These are phyloP conservation scores for Struthio camelus DNA, from an alignment of 2,113 vertebrate genomes.

Conservation along the genomic window DNA sequence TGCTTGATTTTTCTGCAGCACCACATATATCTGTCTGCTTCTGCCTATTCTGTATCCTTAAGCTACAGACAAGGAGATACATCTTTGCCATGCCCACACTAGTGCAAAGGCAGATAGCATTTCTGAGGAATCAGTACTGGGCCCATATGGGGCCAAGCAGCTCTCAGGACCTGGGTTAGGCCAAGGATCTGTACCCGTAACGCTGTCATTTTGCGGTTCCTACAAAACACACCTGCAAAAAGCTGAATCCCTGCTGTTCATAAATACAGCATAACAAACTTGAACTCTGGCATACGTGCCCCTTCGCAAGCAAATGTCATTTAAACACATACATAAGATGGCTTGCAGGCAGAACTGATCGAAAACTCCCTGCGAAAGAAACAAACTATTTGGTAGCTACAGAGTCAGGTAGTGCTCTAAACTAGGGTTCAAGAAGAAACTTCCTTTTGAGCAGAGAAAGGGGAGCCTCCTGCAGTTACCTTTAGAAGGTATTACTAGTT, in stretches of 20 bases:
- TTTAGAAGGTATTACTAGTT: not conserved
- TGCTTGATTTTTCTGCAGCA: not conserved
- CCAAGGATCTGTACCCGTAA: not conserved
- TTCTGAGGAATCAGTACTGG: not conserved
- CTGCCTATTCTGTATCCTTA: not conserved
- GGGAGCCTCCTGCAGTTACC: not conserved
- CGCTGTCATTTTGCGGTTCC: not conserved
- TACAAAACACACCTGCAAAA: not conserved
- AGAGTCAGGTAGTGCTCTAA: not conserved
- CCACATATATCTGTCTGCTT: not conserved
- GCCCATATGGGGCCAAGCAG: not conserved
- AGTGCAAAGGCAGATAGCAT: not conserved
- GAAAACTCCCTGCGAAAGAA: not conserved
- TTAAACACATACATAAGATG: not conserved
- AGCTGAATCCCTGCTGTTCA: not conserved
- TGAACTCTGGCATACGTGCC: not conserved
- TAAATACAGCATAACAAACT: not conserved
- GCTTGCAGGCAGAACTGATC: not conserved
- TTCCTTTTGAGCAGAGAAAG: not conserved
- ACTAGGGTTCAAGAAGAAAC: not conserved
- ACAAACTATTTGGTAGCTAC: not conserved
- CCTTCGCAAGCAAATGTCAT: not conserved
- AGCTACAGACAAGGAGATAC: not conserved
- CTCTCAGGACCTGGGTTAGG: too few species aligned
- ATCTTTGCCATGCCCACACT: not conserved